Evolutionary conservation across 2,113 vertebrate species (phyloP), one percentile per base, ranked within the genome.

Genomic region (Dasyprocta punctata): DNA sequence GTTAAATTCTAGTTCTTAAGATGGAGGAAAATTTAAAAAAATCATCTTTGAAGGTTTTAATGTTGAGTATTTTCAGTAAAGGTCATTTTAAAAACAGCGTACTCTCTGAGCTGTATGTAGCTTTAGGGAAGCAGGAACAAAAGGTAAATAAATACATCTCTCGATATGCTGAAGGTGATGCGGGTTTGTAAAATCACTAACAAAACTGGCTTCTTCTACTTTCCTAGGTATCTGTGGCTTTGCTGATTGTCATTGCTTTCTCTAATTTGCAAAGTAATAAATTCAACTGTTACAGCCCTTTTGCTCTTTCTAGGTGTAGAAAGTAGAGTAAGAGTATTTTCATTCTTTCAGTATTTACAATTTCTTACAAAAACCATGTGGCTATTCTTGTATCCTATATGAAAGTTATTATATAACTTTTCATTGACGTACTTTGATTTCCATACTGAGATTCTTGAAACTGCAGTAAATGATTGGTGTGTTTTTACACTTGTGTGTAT

Each of bases 221-320:
- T 65, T 90, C 78, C 2, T 41, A 44, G 87, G 17, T 36, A 36
- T 94, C 56, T 85, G 2, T 56, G n/a, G 88, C 85, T 95, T 63
- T 85, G 47, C 96, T 96, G 86, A 49, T 92, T 97, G 92, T 86
- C 86, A 73, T 77, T 17, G 5, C 91, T 95, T 78, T 95, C n/a
- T 93, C 4, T 97, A 63, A n/a, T 91, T 97, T 96, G 52, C 78
- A 89, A 95, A 95, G 65, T 97, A 86, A 6, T 54, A 61, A 33
- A 58, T 78, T 81, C 38, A 58, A 36, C 47, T 47, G 11, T 77
- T 73, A 0, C 82, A 81, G 87, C 49, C 0, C 81, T 95, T 91
- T 95, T 89, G 63, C 49, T 95, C 49, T 54, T 49, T 60, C 16
- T 89, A 97, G 69, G 61, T 95, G 19, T 89, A 71, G 97, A 90